A percentile compares a stretch with the other conserved stretches of the same genome.
These are phyloP conservation scores for Eulemur coronatus DNA, from an alignment of 2,797 vertebrate species.

Conservation along the genomic window DNA sequence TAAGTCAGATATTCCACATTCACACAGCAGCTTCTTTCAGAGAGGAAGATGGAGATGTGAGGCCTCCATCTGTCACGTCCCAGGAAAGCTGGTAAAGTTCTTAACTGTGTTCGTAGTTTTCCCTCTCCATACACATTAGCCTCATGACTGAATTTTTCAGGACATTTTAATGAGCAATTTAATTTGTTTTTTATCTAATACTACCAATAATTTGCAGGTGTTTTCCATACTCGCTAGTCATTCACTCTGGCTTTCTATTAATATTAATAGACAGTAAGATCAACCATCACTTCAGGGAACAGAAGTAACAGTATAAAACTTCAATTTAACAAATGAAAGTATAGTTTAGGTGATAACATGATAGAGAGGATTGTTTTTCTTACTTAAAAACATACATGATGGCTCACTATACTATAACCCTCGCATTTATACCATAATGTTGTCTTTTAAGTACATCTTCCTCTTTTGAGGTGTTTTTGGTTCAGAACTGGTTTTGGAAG, in stretches of 20 bases:
- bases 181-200: background rate
- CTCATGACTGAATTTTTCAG: background rate
- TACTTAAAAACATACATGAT: background rate
- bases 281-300: background rate
- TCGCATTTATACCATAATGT: background rate
- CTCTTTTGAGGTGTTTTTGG: slow-evolving; percentile 23
- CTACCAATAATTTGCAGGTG: background rate
- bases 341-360: background rate
- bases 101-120: too few relatives aligned
- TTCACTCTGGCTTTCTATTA: background rate
- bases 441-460: background rate
- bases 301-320: background rate
- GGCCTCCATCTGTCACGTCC: rapidly evolving
- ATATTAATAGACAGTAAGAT: background rate
- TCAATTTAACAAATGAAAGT: background rate
- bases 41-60: background rate
- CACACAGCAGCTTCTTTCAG: background rate
- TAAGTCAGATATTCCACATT: background rate
- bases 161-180: background rate
- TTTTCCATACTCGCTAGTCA: background rate
- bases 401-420: background rate
- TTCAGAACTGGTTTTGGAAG: background rate
- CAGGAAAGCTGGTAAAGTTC: background rate
- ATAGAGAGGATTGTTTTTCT: background rate
- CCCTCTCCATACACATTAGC: background rate